Conservation (phyloP, 1,140 invertebrate genomes). For the Penaeus indicus region DNA sequence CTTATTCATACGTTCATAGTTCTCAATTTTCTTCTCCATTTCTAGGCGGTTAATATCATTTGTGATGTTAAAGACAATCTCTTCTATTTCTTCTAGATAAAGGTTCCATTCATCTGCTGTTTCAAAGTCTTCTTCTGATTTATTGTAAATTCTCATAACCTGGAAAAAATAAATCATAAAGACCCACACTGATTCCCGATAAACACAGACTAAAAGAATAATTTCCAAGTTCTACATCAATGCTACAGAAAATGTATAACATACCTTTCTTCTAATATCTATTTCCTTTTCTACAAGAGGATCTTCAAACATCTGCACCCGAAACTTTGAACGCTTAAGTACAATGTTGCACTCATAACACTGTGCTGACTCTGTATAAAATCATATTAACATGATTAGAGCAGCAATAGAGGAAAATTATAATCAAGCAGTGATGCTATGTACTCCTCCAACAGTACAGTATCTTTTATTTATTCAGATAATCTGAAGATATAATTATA, state of each 20-base stretch:
- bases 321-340: slow-evolving; percentile 89
- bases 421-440: neutral
- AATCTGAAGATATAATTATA: neutral
- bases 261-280: slow-evolving; percentile 83
- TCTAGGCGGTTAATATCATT: slow-evolving; percentile 92
- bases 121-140: slow-evolving; percentile 90
- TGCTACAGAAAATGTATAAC: slow-evolving; percentile 77
- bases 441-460: neutral
- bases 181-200: neutral
- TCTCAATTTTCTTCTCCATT: slow-evolving; percentile 92
- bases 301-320: slow-evolving; percentile 97
- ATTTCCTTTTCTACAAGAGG: slow-evolving; percentile 96
- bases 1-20: slow-evolving; percentile 94
- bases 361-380: slow-evolving; percentile 82
- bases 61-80: slow-evolving; percentile 90
- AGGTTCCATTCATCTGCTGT: slow-evolving; percentile 89
- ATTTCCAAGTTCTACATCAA: neutral
- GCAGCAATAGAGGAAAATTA: neutral
- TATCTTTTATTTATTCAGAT: no score
- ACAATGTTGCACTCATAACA: slow-evolving; percentile 93
- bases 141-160: slow-evolving; percentile 91
- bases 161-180: neutral
- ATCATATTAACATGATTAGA: neutral
- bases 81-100: slow-evolving; percentile 91
- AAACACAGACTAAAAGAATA: neutral